A percentile compares a stretch with the other conserved stretches of the same genome.
These are phyloP conservation scores for Ericerus pela DNA, from an alignment of 1,140 invertebrate genomes.

Conservation along the genomic window DNA sequence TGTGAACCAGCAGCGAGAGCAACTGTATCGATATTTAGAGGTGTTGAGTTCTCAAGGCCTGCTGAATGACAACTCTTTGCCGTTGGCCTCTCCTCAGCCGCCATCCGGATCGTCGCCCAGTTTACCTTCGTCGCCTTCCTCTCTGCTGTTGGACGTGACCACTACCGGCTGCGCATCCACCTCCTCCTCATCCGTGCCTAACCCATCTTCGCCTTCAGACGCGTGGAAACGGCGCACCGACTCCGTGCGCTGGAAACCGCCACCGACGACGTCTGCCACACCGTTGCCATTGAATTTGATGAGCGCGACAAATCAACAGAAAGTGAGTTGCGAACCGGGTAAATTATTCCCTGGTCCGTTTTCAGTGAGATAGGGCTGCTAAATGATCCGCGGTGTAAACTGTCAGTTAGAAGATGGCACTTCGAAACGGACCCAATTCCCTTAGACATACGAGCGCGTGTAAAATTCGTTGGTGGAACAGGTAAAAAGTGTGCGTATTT, in stretches of 20 bases:
- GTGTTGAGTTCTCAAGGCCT: conserved; percentile 56
- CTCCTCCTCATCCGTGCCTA: conserved; percentile 13
- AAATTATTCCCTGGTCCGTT: too few relatives aligned
- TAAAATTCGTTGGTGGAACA: too few relatives aligned
- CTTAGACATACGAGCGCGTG: too few relatives aligned
- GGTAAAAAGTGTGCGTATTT: too few relatives aligned
- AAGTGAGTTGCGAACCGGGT: conserved; percentile 35
- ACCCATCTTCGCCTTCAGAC: conserved; percentile 24
- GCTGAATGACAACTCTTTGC: conserved; percentile 28
- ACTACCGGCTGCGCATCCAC: neutral
- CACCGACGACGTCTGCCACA: conserved; percentile 21
- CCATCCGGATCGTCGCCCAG: conserved; percentile 12
- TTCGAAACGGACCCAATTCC: too few relatives aligned
- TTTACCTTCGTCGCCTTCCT: neutral
- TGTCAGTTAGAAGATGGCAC: too few relatives aligned
- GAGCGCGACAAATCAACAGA: conserved; percentile 69
- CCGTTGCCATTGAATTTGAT: conserved; percentile 53
- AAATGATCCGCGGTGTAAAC: too few relatives aligned
- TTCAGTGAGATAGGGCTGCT: too few relatives aligned
- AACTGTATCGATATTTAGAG: conserved; percentile 68
- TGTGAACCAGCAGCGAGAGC: conserved; percentile 68
- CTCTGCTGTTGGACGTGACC: conserved; percentile 14
- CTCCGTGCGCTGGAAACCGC: conserved; percentile 24
- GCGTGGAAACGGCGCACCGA: conserved; percentile 24
- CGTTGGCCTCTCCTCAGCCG: conserved; percentile 19